phyloP scores from a whole-genome alignment of 2,888 invertebrate genomes.

The Dicyrtoma fusca region DNA sequence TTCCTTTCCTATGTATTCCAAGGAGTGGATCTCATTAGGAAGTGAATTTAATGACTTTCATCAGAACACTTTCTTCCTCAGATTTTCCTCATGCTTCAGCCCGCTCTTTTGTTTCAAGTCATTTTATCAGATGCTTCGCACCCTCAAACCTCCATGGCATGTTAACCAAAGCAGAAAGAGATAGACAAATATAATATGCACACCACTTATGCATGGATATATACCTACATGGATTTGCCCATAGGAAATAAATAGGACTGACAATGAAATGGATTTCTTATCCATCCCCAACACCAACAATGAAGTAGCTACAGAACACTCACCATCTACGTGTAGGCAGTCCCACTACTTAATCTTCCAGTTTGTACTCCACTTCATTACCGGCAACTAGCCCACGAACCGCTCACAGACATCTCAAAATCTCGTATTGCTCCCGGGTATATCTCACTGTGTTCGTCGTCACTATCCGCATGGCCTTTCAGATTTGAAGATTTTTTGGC shows the following conservation, averaged over 20 bases:
- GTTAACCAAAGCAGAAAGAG: slow-evolving; percentile 48
- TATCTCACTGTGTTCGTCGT: too few species aligned
- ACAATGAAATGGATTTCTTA: too few species aligned
- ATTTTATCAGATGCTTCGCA: slow-evolving; percentile 30
- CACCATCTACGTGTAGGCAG: slow-evolving; percentile 3
- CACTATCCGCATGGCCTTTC: too few species aligned
- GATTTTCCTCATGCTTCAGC: slow-evolving; percentile 12
- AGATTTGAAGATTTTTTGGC: too few species aligned
- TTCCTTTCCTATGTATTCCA: background rate
- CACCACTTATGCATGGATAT: background rate
- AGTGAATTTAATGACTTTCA: slow-evolving; percentile 32
- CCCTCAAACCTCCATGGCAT: slow-evolving; percentile 15
- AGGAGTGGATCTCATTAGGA: slow-evolving; percentile 27
- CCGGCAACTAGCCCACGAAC: too few species aligned
- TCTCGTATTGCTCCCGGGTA: too few species aligned
- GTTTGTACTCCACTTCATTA: too few species aligned
- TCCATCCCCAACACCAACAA: too few species aligned
- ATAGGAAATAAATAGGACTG: background rate
- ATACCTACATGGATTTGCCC: background rate
- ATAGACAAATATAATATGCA: slow-evolving; percentile 41
- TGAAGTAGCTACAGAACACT: background rate
- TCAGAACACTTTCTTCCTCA: slow-evolving; percentile 23
- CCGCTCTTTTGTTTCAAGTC: slow-evolving; percentile 33
- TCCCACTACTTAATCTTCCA: background rate
- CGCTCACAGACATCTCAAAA: too few species aligned